Evolutionary conservation across 2,888 invertebrate species (phyloP).

Genomic region (Yponomeuta malinellus): DNA sequence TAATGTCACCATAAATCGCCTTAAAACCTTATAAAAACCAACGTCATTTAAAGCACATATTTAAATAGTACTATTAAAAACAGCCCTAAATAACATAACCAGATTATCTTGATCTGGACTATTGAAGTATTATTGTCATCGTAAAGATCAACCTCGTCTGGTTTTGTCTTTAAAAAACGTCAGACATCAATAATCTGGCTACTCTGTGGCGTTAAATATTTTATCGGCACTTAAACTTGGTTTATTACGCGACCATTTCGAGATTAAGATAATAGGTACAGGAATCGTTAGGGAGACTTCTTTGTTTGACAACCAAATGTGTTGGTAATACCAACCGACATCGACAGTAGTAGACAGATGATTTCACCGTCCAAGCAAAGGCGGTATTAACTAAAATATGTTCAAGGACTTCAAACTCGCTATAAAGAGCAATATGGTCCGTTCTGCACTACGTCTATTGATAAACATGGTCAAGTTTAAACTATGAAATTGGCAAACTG

Average conservation of each 20-base stretch:
- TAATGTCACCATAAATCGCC: slow-evolving; percentile 58
- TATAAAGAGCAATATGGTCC: no score
- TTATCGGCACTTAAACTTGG: slow-evolving; percentile 65
- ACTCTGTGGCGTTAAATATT: slow-evolving; percentile 63
- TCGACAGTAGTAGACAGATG: no score
- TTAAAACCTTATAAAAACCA: slow-evolving; percentile 31
- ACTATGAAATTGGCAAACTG: no score
- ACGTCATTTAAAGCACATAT: slow-evolving; percentile 59
- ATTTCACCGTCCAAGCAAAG: no score
- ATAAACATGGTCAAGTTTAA: no score
- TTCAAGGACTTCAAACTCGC: no score
- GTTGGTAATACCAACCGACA: no score
- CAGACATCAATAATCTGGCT: slow-evolving; percentile 52
- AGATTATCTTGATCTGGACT: background rate
- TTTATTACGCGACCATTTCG: slow-evolving; percentile 55
- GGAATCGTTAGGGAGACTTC: slow-evolving; percentile 5
- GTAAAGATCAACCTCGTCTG: slow-evolving; percentile 35
- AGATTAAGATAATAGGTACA: slow-evolving; percentile 55
- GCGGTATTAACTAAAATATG: no score
- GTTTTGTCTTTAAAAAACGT: slow-evolving; percentile 47
- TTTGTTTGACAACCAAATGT: background rate
- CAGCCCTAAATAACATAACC: slow-evolving; percentile 26
- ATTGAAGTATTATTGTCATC: background rate
- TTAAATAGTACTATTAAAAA: slow-evolving; percentile 69
- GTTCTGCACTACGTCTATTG: no score